A percentile compares a stretch with the other conserved stretches of the same genome.
These are phyloP conservation scores for Caenorhabditis remanei DNA, from an alignment of 1,140 invertebrate genomes.

Conservation along the genomic window DNA sequence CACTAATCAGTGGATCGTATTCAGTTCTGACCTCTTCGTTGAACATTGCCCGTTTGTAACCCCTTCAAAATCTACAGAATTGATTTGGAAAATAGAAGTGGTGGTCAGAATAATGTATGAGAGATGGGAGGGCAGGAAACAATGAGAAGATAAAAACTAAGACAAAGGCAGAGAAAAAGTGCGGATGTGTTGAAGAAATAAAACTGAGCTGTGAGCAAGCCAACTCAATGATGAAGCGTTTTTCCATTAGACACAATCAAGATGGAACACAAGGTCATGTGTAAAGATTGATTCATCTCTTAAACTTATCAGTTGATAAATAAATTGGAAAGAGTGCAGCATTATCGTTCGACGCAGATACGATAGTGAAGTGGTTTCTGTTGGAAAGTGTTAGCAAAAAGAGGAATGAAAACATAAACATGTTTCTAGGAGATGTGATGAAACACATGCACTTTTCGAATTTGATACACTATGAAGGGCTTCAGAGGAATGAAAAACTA, in stretches of 20 bases:
- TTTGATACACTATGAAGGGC: no score
- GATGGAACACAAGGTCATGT: background rate
- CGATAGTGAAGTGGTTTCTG: background rate
- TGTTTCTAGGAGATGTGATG: no score
- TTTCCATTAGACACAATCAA: background rate
- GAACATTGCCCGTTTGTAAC: background rate
- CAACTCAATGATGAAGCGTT: background rate
- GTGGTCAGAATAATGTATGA: background rate
- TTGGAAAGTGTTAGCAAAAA: background rate
- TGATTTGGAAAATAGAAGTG: background rate
- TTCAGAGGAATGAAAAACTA: no score
- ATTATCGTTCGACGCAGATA: background rate
- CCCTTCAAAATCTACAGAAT: background rate
- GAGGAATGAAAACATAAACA: background rate
- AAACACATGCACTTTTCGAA: no score
- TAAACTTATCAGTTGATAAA: background rate
- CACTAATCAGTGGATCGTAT: slow-evolving; percentile 29
- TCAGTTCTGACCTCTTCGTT: background rate
- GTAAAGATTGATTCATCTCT: background rate
- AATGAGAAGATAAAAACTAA: background rate
- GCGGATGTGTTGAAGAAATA: background rate
- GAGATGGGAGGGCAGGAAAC: background rate
- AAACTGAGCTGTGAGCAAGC: no score
- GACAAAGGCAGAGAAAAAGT: background rate
- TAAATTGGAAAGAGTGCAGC: background rate